phyloP scores from a whole-genome alignment of 2,888 invertebrate genomes.

The Eilema caniola region DNA sequence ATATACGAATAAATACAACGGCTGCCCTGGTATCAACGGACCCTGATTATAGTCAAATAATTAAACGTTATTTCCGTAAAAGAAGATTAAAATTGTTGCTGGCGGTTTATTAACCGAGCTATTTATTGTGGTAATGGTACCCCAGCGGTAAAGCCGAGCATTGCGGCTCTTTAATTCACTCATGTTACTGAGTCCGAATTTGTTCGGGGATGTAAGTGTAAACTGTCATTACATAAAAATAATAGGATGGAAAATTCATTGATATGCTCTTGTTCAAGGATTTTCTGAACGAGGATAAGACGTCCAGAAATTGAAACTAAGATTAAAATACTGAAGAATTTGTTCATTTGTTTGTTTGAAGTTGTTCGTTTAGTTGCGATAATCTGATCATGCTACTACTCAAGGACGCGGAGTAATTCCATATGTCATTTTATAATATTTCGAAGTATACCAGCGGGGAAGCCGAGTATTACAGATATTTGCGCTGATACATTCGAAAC shows the following conservation, averaged over 20 bases:
- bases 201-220: not conserved
- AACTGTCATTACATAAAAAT: not conserved
- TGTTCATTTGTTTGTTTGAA: too few species aligned
- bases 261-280: not conserved
- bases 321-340: too few species aligned
- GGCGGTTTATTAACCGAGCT: constrained; percentile 18
- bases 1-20: not conserved
- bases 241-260: not conserved
- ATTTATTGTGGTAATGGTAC: constrained; percentile 21
- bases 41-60: constrained; percentile 17
- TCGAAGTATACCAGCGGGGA: too few species aligned
- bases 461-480: too few species aligned
- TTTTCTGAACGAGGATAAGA: not conserved
- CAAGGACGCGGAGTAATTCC: too few species aligned
- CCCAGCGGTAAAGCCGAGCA: constrained; percentile 10
- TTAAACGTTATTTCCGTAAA: constrained; percentile 21
- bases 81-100: constrained; percentile 29
- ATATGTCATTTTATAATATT: too few species aligned
- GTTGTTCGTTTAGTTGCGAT: too few species aligned
- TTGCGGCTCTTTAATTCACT: constrained; percentile 14
- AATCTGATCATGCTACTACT: too few species aligned
- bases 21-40: not conserved
- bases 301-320: too few species aligned
- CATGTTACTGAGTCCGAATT: constrained; percentile 1
- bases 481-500: too few species aligned